Percentiles rank a stretch among this genome's conserved stretches.
Conservation (phyloP, 2,113 vertebrate genomes). For the Serinus canaria region DNA sequence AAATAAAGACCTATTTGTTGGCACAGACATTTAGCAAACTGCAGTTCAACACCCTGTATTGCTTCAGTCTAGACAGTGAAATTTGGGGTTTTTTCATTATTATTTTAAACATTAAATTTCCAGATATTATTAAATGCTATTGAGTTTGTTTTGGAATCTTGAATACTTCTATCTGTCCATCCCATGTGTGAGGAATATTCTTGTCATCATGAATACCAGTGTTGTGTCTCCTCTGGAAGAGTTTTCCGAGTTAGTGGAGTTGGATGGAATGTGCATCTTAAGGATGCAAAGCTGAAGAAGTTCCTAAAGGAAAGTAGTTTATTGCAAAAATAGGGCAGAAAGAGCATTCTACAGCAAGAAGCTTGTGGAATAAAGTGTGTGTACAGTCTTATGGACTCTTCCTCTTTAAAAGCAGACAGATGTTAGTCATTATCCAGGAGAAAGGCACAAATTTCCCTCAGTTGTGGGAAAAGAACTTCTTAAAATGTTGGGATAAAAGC, state of each 20-base stretch:
- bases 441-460: background rate
- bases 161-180: background rate
- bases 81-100: background rate
- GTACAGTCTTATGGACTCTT: background rate
- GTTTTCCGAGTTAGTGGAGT: background rate
- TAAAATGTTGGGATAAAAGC: background rate
- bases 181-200: background rate
- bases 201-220: background rate
- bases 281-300: background rate
- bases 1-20: background rate
- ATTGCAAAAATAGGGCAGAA: background rate
- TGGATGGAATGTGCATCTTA: background rate
- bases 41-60: background rate
- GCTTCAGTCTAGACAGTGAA: slow-evolving; percentile 4
- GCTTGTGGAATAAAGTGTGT: background rate
- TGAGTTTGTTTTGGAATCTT: background rate
- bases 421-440: background rate
- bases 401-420: background rate
- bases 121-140: background rate
- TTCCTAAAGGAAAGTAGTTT: background rate
- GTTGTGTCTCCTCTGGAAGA: background rate
- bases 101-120: background rate
- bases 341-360: background rate
- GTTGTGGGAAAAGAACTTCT: background rate
- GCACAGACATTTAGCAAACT: background rate